These are phyloP conservation scores for Sarcophaga caerulescens DNA, from an alignment of 2,888 invertebrate species.

Conservation along the genomic window DNA sequence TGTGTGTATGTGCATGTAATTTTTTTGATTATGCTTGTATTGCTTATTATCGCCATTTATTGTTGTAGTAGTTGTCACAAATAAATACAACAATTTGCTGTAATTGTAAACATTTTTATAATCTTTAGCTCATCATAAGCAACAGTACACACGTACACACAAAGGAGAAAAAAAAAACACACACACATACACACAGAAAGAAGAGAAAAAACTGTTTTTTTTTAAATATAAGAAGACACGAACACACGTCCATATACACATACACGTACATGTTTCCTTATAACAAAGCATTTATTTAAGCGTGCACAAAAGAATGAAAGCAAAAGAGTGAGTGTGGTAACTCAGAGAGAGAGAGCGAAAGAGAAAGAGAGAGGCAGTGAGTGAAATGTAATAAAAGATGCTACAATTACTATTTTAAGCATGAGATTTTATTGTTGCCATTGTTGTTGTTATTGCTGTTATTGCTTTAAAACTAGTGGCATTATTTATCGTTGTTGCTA, in stretches of 20 bases:
- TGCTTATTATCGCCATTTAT: conserved; percentile 51
- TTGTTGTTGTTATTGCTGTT: neutral
- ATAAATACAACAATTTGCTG: conserved; percentile 69
- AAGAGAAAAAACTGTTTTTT: neutral
- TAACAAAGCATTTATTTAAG: conserved; percentile 8
- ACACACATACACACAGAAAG: neutral
- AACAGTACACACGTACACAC: neutral
- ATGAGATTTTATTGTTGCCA: neutral
- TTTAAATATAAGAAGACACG: conserved; percentile 4
- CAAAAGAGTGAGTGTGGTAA: neutral
- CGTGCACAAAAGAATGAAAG: neutral
- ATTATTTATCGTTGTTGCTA: conserved; percentile 48
- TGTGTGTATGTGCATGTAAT: no score
- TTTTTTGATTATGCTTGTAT: neutral
- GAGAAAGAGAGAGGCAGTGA: neutral
- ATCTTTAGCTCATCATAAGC: conserved; percentile 50
- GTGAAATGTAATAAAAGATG: neutral
- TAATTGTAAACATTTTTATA: conserved; percentile 69
- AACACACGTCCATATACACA: conserved; percentile 5
- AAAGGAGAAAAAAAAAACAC: neutral
- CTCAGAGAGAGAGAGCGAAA: neutral
- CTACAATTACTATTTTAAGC: neutral
- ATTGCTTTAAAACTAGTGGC: conserved; percentile 2
- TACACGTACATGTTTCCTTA: neutral
- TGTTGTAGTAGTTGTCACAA: conserved; percentile 68